These are phyloP conservation scores for Atherinomorus stipes DNA, from an alignment of 2,113 vertebrate species.

Conservation along the genomic window DNA sequence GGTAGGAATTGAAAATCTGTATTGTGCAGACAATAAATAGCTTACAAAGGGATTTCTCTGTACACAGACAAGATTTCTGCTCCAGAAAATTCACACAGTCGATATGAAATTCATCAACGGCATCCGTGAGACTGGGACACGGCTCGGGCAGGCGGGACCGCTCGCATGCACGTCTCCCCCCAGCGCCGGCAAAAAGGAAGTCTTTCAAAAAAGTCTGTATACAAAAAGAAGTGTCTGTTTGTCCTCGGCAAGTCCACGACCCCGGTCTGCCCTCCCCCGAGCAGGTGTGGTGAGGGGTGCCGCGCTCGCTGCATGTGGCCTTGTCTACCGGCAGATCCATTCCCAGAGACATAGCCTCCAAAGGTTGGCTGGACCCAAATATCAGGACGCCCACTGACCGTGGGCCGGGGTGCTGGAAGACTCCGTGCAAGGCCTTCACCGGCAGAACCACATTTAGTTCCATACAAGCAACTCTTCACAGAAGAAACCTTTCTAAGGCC, in stretches of 20 bases:
- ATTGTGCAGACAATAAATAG: slow-evolving; percentile 95
- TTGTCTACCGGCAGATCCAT: slow-evolving; percentile 59
- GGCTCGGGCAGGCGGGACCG: slow-evolving; percentile 74
- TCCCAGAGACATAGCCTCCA: slow-evolving; percentile 85
- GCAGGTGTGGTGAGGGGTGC: slow-evolving; percentile 56
- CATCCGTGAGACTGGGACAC: slow-evolving; percentile 71
- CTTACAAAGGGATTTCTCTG: slow-evolving; percentile 88
- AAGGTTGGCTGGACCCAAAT: slow-evolving; percentile 76
- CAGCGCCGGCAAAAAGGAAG: slow-evolving; percentile 67
- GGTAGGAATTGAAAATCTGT: slow-evolving; percentile 90
- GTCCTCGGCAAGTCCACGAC: slow-evolving; percentile 60
- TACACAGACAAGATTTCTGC: slow-evolving; percentile 84
- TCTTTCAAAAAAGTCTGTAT: slow-evolving; percentile 79
- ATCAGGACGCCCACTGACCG: slow-evolving; percentile 78
- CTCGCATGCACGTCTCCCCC: slow-evolving; percentile 84
- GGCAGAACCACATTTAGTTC: slow-evolving; percentile 71
- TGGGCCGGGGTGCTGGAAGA: slow-evolving; percentile 72
- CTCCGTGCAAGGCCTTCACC: slow-evolving; percentile 76
- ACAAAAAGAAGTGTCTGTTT: slow-evolving; percentile 65
- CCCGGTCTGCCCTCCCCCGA: slow-evolving; percentile 47
- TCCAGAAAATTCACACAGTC: slow-evolving; percentile 76
- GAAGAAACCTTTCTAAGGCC: slow-evolving; percentile 98
- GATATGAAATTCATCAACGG: slow-evolving; percentile 82
- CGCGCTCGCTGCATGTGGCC: slow-evolving; percentile 57
- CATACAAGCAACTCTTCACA: slow-evolving; percentile 90